phyloP scores from a whole-genome alignment of 2,888 invertebrate genomes.

The Brachylomia viminalis region DNA sequence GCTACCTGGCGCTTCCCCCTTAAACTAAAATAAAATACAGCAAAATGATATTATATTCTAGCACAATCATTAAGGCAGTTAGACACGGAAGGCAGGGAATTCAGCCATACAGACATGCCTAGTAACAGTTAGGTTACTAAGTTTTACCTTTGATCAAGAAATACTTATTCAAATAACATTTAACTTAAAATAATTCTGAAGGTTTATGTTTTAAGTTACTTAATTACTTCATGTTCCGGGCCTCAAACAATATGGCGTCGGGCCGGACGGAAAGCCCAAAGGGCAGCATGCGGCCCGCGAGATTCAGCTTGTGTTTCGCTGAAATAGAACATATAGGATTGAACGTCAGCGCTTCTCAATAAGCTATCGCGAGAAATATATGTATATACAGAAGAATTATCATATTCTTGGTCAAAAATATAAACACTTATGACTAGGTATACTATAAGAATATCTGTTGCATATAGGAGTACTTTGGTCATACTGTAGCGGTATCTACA shows the following conservation, averaged over 20 bases:
- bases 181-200: constrained; percentile 40
- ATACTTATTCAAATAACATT: constrained; percentile 32
- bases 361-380: background rate
- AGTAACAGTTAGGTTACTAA: background rate
- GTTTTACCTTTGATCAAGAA: constrained; percentile 52
- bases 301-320: constrained; percentile 61
- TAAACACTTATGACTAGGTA: constrained; percentile 15
- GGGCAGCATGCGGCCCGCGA: constrained; percentile 65
- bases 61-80: background rate
- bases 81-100: constrained; percentile 26
- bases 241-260: constrained; percentile 63
- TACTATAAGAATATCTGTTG: background rate
- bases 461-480: background rate
- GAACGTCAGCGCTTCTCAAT: constrained; percentile 27
- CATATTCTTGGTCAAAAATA: constrained; percentile 55
- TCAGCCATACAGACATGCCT: background rate
- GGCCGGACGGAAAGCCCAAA: constrained; percentile 63
- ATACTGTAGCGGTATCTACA: too few relatives aligned
- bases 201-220: constrained; percentile 49
- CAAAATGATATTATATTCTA: constrained; percentile 21
- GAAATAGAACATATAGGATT: constrained; percentile 60
- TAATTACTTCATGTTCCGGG: constrained; percentile 64
- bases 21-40: constrained; percentile 35
- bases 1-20: too few relatives aligned
- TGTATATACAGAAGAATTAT: background rate